These are phyloP conservation scores for Conistra vaccinii DNA, from an alignment of 2,888 invertebrate species.

Conservation along the genomic window DNA sequence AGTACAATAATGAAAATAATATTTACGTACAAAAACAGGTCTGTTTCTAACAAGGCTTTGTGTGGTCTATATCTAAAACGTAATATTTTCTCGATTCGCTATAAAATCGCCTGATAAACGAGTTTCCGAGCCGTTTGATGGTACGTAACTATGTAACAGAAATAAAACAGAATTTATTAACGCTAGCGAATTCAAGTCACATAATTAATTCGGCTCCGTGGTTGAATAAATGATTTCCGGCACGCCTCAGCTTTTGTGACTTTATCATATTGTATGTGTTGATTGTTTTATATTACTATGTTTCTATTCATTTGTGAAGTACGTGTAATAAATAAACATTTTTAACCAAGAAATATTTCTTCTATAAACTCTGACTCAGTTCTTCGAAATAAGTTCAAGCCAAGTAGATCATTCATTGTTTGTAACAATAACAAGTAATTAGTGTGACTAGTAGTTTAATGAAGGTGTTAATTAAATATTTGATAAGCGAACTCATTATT, in stretches of 20 bases:
- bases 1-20: constrained; percentile 23
- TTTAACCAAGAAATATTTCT: constrained; percentile 13
- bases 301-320: constrained; percentile 41
- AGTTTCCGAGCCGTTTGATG: constrained; percentile 62
- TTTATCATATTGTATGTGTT: constrained; percentile 46
- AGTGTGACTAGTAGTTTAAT: constrained; percentile 6
- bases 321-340: constrained; percentile 42
- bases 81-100: constrained; percentile 51
- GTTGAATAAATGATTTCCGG: constrained; percentile 75
- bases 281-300: constrained; percentile 40
- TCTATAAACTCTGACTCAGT: background rate
- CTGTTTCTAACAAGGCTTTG: constrained; percentile 2
- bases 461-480: constrained; percentile 18
- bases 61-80: constrained; percentile 37
- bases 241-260: constrained; percentile 71
- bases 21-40: constrained; percentile 20
- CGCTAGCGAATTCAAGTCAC: constrained; percentile 67
- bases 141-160: constrained; percentile 60
- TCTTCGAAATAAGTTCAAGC: constrained; percentile 12
- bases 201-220: constrained; percentile 69
- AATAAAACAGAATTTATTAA: constrained; percentile 68
- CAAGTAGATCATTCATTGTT: constrained; percentile 10
- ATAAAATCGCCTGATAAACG: constrained; percentile 55
- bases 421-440: constrained; percentile 1
- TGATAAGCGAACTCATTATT: constrained; percentile 7